Evolutionary conservation across 2,888 invertebrate species (phyloP), one percentile per base, ranked within the genome.

Genomic region (Ptycholaimellus sp.): DNA sequence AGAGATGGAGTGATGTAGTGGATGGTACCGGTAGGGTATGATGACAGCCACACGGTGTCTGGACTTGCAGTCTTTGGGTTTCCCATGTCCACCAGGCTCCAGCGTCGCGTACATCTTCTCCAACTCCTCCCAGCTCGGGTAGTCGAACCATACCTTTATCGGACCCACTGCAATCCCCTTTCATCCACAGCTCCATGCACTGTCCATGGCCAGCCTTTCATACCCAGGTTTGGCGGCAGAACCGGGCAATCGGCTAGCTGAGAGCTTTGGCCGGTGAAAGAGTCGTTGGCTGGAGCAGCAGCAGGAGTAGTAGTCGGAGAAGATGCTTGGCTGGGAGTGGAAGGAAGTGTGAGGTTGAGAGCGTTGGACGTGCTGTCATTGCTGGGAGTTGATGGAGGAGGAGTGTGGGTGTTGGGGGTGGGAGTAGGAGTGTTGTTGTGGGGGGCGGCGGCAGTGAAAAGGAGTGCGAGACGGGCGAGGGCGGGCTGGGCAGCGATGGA

Each of bases 31-130:
- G 63, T 77, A 96, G 39, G 93, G 93, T 49, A 96, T 73, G 44
- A 93, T 72, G 45, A 96, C 74, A 47, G 90, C 93, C 19, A 62
- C 59, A 42, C 55, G 49, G 59, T 79, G 72, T 46, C 74, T 68
- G n/a, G 83, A 44, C 20, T 37, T 28, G 38, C 56, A 56, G 44
- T 72, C 69, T 6, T 66, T 64, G 0, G 93, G 90, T 36, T 66
- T 64, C 61, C 74, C 82, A 42, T 72, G 71, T n/a, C 87, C 87
- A 11, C 90, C 93, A 21, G 70, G 67, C 42, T 70, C 69, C 40
- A 85, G 64, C 54, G 74, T 70, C 2, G 71, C 66, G 42, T 60
- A 59, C 48, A 71, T 70, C 48, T 66, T 68, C 40, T 65, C 68
- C 45, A 79, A 58, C 40, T 65, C 68, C 42, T 66, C 60, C 37